phyloP scores from a whole-genome alignment of 2,797 vertebrate species.

The Sebastes taczanowskii region DNA sequence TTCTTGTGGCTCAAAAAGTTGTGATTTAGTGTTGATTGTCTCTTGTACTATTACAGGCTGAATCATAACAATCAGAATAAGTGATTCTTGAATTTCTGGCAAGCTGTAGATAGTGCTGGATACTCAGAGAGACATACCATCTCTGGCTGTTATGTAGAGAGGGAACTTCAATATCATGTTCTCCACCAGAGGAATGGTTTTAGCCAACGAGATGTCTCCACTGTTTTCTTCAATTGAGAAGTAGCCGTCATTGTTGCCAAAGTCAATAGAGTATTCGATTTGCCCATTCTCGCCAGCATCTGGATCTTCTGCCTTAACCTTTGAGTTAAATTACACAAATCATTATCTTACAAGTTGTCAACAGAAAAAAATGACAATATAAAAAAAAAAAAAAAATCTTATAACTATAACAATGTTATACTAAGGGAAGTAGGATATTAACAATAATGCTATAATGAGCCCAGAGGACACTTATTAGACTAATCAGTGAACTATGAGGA shows the following conservation, averaged over 20 bases:
- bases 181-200: constrained; percentile 66
- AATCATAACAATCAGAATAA: neutral
- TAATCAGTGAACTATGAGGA: neutral
- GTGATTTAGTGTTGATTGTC: neutral
- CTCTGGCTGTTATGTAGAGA: constrained; percentile 80
- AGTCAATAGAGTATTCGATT: constrained; percentile 77
- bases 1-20: neutral
- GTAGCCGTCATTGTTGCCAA: constrained; percentile 77
- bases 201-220: constrained; percentile 74
- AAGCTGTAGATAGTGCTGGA: neutral
- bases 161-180: constrained; percentile 70
- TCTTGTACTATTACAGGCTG: neutral
- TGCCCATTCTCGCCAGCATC: constrained; percentile 80
- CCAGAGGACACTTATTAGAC: neutral
- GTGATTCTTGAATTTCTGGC: neutral
- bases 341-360: neutral
- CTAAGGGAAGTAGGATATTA: neutral
- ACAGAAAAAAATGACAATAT: neutral
- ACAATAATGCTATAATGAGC: neutral
- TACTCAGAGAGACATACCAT: constrained; percentile 67
- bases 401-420: neutral
- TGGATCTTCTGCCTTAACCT: constrained; percentile 81
- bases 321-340: neutral
- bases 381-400: neutral
- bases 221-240: constrained; percentile 73